A percentile compares a stretch with the other conserved stretches of the same genome.
These are phyloP conservation scores for Cephalopterus ornatus DNA, from an alignment of 2,113 vertebrate species.

Conservation along the genomic window DNA sequence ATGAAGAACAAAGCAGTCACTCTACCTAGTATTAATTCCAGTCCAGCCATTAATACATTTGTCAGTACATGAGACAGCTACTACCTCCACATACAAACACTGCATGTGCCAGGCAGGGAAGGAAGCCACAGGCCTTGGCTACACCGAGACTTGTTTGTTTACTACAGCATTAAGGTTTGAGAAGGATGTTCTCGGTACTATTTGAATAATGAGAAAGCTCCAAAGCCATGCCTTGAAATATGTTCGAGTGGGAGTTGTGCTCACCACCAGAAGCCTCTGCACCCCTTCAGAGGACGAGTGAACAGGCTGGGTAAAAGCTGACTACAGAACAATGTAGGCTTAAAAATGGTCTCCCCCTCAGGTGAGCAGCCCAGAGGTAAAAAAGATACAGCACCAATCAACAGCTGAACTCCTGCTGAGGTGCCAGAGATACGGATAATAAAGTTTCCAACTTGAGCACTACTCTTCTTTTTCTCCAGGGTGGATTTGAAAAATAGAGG, in stretches of 20 bases:
- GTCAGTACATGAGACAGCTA: conserved; percentile 47
- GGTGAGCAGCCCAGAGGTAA: neutral
- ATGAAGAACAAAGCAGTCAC: conserved; percentile 55
- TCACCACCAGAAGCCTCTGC: neutral
- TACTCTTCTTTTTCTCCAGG: neutral
- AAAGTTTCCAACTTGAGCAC: neutral
- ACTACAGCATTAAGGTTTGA: neutral
- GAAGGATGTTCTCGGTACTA: neutral
- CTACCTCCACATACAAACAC: conserved; percentile 47
- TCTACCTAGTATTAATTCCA: conserved; percentile 55
- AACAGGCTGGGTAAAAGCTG: neutral
- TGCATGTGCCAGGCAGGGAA: conserved; percentile 42
- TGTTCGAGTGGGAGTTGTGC: neutral
- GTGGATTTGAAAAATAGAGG: neutral
- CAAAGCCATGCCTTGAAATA: neutral
- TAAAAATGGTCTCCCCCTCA: neutral
- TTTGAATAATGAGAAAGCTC: neutral
- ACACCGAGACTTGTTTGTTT: conserved; percentile 18
- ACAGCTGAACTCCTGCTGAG: neutral
- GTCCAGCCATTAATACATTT: conserved; percentile 45
- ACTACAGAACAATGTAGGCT: neutral
- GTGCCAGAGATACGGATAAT: neutral
- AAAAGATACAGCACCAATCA: neutral
- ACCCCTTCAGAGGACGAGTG: rapidly evolving
- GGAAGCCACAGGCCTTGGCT: conserved; percentile 52